Percentiles rank a stretch among this genome's conserved stretches.
Conservation (phyloP, 2,888 invertebrate genomes). For the Drosophila subquinaria region DNA sequence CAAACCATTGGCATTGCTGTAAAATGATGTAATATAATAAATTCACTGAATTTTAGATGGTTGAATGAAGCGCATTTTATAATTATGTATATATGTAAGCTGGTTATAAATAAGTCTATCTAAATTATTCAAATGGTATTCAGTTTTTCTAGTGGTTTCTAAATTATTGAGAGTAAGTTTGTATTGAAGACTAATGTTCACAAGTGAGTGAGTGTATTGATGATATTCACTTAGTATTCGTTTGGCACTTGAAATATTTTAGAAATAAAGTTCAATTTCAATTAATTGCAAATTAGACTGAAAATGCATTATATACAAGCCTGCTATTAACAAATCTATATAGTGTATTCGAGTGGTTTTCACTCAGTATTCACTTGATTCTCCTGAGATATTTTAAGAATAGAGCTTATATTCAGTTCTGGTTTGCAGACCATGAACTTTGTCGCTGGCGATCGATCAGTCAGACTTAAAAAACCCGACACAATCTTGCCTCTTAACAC, state of each 20-base stretch:
- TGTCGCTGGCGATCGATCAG: constrained; percentile 20
- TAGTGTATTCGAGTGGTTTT: not conserved
- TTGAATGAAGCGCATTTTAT: not conserved
- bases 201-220: not conserved
- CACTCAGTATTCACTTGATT: not conserved
- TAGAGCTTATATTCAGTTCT: not conserved
- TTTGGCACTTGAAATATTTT: not conserved
- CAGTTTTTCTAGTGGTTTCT: not conserved
- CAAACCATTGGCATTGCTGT: not conserved
- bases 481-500: constrained; percentile 10
- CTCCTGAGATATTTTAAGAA: not conserved
- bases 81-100: too few species aligned
- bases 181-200: not conserved
- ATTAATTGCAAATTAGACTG: not conserved
- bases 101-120: not conserved
- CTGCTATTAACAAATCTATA: not conserved
- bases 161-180: too few species aligned
- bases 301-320: not conserved
- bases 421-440: constrained; percentile 22
- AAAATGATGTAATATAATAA: constrained; percentile 12
- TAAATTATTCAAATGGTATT: not conserved
- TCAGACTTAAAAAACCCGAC: not conserved
- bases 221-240: not conserved
- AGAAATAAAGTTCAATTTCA: not conserved
- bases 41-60: not conserved